A percentile compares a stretch with the other conserved stretches of the same genome.
These are phyloP conservation scores for Myioborus melanocephalus DNA, from an alignment of 2,797 vertebrate genomes.

Conservation along the genomic window DNA sequence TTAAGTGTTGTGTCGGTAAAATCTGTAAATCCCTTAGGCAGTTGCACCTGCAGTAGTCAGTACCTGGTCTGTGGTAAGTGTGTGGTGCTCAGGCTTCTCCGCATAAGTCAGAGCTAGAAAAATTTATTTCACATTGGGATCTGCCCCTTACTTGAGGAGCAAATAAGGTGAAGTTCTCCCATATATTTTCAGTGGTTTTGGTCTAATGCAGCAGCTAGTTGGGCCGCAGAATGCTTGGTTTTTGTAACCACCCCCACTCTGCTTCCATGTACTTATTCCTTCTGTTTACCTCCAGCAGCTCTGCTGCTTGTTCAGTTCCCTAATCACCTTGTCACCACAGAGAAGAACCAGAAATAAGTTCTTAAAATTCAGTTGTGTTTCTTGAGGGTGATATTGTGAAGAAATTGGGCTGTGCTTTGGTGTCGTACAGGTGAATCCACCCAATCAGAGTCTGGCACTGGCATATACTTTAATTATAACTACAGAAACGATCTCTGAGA, in stretches of 20 bases:
- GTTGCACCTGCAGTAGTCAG: not conserved
- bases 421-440: rapidly evolving
- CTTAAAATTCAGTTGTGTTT: not conserved
- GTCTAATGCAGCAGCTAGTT: no score
- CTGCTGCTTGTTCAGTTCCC: not conserved
- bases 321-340: not conserved
- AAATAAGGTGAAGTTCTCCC: not conserved
- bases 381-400: rapidly evolving
- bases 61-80: not conserved
- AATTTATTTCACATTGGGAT: rapidly evolving
- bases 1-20: rapidly evolving
- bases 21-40: not conserved
- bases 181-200: rapidly evolving
- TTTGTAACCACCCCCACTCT: rapidly evolving
- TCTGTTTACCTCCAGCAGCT: not conserved
- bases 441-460: rapidly evolving
- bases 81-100: not conserved
- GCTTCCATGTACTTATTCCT: not conserved
- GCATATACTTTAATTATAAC: not conserved
- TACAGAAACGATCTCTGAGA: not conserved
- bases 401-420: not conserved
- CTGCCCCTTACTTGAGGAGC: no score
- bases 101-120: rapidly evolving
- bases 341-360: not conserved
- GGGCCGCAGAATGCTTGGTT: no score